Conservation (phyloP, 1,140 invertebrate genomes). For the Drosophila yakuba region DNA sequence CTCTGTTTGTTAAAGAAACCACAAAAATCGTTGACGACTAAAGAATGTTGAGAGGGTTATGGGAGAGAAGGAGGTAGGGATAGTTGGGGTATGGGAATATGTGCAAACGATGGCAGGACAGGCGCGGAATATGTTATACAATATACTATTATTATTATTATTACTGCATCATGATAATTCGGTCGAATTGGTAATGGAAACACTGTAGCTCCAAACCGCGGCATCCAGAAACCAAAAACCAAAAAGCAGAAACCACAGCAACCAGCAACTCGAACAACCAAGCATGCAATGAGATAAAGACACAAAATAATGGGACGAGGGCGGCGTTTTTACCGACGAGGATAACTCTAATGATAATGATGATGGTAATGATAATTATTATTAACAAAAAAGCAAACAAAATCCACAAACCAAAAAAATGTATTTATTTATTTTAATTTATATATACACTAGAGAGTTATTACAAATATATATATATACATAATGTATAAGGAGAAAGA, state of each 20-base stretch:
- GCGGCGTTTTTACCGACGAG: constrained; percentile 73
- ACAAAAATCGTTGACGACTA: constrained; percentile 48
- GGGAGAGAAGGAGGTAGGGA: not conserved
- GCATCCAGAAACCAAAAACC: constrained; percentile 3
- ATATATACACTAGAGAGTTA: constrained; percentile 83
- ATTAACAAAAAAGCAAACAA: constrained; percentile 32
- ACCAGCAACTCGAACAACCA: constrained; percentile 66
- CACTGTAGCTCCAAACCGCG: constrained; percentile 65
- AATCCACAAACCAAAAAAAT: constrained; percentile 69
- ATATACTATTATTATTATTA: constrained; percentile 54
- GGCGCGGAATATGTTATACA: constrained; percentile 70
- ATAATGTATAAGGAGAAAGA: constrained; percentile 78
- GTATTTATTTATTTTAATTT: constrained; percentile 83
- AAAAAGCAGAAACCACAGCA: constrained; percentile 10
- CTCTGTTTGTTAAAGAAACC: constrained; percentile 70
- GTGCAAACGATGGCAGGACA: constrained; percentile 30
- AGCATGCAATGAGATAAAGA: constrained; percentile 75
- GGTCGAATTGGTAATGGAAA: constrained; percentile 39
- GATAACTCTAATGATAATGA: constrained; percentile 69
- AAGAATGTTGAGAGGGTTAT: constrained; percentile 25
- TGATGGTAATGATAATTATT: constrained; percentile 62
- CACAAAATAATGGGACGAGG: constrained; percentile 41
- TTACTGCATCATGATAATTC: constrained; percentile 75
- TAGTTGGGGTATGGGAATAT: constrained; percentile 11
- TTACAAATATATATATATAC: constrained; percentile 80